Evolutionary conservation across 64 coral and sea anemone species (phyloP).

Genomic region (Montipora sp.): DNA sequence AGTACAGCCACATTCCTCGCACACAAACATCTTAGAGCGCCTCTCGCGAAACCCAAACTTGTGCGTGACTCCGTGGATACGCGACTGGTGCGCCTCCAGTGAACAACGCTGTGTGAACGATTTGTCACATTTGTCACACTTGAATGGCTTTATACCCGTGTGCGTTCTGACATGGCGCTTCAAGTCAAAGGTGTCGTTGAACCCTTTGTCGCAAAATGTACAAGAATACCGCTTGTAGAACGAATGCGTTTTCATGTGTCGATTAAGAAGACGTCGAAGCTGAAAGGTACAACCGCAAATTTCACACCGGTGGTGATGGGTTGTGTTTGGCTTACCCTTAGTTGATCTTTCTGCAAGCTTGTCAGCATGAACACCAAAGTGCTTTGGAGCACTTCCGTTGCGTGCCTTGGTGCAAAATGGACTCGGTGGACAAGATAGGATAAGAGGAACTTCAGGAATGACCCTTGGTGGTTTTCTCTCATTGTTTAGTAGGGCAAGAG

Average conservation of each 20-base stretch:
- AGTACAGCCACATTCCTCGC: conserved; percentile 90
- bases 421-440: neutral
- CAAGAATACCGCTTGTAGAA: conserved; percentile 98
- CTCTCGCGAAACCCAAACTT: conserved; percentile 97
- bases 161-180: conserved; percentile 99
- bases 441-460: neutral
- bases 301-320: conserved; percentile 74
- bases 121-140: conserved; percentile 95
- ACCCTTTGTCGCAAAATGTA: conserved; percentile 91
- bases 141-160: conserved; percentile 97
- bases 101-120: conserved; percentile 96
- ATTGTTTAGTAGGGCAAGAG: neutral
- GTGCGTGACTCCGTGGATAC: conserved; percentile 88
- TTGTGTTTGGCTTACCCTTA: neutral
- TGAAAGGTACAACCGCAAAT: conserved; percentile 76
- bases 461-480: neutral
- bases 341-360: conserved; percentile 6
- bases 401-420: neutral
- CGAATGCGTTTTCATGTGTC: conserved; percentile 96
- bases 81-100: conserved; percentile 88
- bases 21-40: conserved; percentile 89
- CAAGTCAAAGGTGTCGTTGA: conserved; percentile 98
- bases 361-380: neutral
- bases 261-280: conserved; percentile 76
- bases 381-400: neutral